A percentile compares a stretch with the other conserved stretches of the same genome.
These are phyloP conservation scores for Sula dactylatra DNA, from an alignment of 2,113 vertebrate species.

Conservation along the genomic window DNA sequence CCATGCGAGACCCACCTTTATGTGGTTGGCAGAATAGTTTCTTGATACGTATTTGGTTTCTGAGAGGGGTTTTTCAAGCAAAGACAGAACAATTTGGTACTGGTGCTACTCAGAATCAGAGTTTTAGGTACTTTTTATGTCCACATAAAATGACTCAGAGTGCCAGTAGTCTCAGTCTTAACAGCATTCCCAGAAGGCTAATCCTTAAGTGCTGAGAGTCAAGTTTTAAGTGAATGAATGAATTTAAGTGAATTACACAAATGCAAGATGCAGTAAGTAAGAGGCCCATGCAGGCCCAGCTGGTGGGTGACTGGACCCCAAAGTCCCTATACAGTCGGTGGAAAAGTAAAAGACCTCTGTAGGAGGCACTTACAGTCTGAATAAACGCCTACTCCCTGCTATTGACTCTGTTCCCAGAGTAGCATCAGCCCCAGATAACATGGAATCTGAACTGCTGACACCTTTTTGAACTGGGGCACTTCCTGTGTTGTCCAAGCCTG, in stretches of 20 bases:
- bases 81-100: not conserved
- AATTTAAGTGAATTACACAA: not conserved
- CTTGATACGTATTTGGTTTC: not conserved
- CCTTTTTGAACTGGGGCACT: not conserved
- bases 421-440: not conserved
- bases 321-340: not conserved
- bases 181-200: not conserved
- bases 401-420: not conserved
- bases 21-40: not conserved
- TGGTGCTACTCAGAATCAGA: not conserved
- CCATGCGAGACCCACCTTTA: not conserved
- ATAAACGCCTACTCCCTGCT: not conserved
- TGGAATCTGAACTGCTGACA: not conserved
- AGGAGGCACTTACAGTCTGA: not conserved
- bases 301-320: not conserved
- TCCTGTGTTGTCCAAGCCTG: not conserved
- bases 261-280: not conserved
- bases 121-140: not conserved
- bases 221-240: not conserved
- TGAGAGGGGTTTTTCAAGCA: not conserved
- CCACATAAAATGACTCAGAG: not conserved
- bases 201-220: not conserved
- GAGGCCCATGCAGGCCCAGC: not conserved
- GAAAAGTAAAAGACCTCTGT: not conserved
- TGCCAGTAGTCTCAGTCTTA: not conserved